A percentile compares a stretch with the other conserved stretches of the same genome.
Evolutionary conservation across 2,888 invertebrate genomes (phyloP).

Genomic region (Augochlorella aurata): DNA sequence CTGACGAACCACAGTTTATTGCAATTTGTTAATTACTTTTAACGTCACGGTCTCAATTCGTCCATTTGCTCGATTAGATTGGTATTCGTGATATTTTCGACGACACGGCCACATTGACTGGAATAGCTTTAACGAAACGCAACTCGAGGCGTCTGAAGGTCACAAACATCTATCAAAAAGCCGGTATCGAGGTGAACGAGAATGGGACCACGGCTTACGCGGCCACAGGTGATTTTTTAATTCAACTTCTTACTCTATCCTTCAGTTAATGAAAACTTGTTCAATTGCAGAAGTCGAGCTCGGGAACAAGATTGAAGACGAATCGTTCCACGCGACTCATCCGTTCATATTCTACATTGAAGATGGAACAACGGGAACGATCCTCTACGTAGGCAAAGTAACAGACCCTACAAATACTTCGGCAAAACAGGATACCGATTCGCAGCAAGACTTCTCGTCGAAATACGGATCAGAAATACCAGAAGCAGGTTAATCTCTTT

Average conservation of each 20-base stretch:
- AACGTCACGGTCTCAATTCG: background rate
- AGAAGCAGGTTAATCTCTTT: conserved; percentile 47
- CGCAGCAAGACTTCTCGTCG: conserved; percentile 39
- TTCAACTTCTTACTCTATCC: too few relatives aligned
- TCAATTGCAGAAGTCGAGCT: conserved; percentile 74
- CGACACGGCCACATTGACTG: conserved; percentile 87
- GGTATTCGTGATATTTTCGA: conserved; percentile 89
- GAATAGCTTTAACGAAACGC: conserved; percentile 85
- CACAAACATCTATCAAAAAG: conserved; percentile 88
- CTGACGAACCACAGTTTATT: background rate
- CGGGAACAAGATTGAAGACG: conserved; percentile 88
- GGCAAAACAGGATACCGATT: too few relatives aligned
- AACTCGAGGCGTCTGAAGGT: conserved; percentile 84
- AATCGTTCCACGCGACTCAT: conserved; percentile 87
- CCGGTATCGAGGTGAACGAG: conserved; percentile 90
- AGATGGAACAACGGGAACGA: conserved; percentile 88
- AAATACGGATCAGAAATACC: conserved; percentile 5
- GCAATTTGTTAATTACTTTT: background rate
- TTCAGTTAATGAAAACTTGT: background rate
- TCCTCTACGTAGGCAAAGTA: conserved; percentile 89
- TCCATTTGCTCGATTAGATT: conserved; percentile 82
- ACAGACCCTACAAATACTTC: conserved; percentile 83
- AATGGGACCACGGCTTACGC: conserved; percentile 88
- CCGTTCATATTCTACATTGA: conserved; percentile 92
- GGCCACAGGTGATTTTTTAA: conserved; percentile 85